A percentile compares a stretch with the other conserved stretches of the same genome.
These are phyloP conservation scores for Planiliza haematocheilus DNA, from an alignment of 2,113 vertebrate species.

Conservation along the genomic window DNA sequence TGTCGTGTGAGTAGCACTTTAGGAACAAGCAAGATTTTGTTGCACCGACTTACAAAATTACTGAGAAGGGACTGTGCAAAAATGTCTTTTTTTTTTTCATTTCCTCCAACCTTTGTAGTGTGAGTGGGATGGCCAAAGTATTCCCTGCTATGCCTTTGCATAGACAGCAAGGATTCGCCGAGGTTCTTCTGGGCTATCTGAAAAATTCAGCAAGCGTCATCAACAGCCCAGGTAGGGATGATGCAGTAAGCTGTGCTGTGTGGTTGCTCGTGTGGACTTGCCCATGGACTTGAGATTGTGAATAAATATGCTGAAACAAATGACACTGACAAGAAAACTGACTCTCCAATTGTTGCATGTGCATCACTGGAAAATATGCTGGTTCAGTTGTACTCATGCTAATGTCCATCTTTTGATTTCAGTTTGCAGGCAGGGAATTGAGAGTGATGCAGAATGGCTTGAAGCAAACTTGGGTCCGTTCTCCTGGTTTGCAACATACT, in stretches of 20 bases:
- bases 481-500: slow-evolving; percentile 4
- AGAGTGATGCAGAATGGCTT: slow-evolving; percentile 27
- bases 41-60: neutral
- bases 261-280: too few relatives aligned
- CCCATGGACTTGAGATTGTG: too few relatives aligned
- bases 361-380: too few relatives aligned
- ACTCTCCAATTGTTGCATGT: too few relatives aligned
- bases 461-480: slow-evolving; percentile 39
- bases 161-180: neutral
- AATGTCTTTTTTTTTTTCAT: neutral
- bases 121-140: slow-evolving; percentile 13
- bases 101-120: slow-evolving; percentile 1
- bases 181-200: slow-evolving; percentile 23
- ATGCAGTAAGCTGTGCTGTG: neutral
- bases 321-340: too few relatives aligned
- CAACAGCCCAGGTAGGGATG: slow-evolving; percentile 11
- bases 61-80: neutral
- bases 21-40: neutral
- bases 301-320: too few relatives aligned
- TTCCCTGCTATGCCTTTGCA: neutral
- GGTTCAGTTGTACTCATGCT: neutral
- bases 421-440: slow-evolving; percentile 13
- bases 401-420: neutral
- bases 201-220: neutral
- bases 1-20: slow-evolving; percentile 40